Percentiles rank a stretch among this genome's conserved stretches.
Evolutionary conservation across 1,140 invertebrate genomes (phyloP).

Genomic region (Neuroterus valhalla): DNA sequence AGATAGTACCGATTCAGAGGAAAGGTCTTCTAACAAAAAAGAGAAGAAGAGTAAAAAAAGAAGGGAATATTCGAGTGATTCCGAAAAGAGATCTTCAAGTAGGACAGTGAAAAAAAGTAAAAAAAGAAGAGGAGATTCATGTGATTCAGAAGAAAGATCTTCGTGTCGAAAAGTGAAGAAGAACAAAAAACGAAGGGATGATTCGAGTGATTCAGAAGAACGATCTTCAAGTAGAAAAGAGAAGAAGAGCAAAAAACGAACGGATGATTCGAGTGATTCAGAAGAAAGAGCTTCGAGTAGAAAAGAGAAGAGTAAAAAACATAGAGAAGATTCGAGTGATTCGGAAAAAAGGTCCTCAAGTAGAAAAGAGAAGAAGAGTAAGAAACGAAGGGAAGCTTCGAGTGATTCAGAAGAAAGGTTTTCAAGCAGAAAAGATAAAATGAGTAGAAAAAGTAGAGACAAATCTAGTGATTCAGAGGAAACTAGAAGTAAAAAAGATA

Average conservation of each 20-base stretch:
- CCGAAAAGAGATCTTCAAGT: not conserved
- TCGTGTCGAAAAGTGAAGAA: not conserved
- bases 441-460: conserved; percentile 34
- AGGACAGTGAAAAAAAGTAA: conserved; percentile 2
- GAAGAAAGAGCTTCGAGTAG: conserved; percentile 8
- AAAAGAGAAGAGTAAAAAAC: conserved; percentile 32
- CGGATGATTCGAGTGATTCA: not conserved
- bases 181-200: not conserved
- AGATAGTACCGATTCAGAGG: conserved; percentile 31
- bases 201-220: not conserved
- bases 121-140: conserved; percentile 24
- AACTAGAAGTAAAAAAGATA: conserved; percentile 20
- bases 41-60: conserved; percentile 36
- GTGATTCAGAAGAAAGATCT: conserved; percentile 16
- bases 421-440: conserved; percentile 30
- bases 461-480: conserved; percentile 37
- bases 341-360: conserved; percentile 29
- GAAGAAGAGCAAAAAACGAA: not conserved
- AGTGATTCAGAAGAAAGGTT: conserved; percentile 30
- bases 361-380: conserved; percentile 23
- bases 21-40: conserved; percentile 39
- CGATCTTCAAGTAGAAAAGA: conserved; percentile 17
- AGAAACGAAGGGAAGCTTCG: conserved; percentile 35
- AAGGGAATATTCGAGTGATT: conserved; percentile 29
- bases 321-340: conserved; percentile 38